These are phyloP conservation scores for Dryas iulia DNA, from an alignment of 1,140 invertebrate genomes.

Conservation along the genomic window DNA sequence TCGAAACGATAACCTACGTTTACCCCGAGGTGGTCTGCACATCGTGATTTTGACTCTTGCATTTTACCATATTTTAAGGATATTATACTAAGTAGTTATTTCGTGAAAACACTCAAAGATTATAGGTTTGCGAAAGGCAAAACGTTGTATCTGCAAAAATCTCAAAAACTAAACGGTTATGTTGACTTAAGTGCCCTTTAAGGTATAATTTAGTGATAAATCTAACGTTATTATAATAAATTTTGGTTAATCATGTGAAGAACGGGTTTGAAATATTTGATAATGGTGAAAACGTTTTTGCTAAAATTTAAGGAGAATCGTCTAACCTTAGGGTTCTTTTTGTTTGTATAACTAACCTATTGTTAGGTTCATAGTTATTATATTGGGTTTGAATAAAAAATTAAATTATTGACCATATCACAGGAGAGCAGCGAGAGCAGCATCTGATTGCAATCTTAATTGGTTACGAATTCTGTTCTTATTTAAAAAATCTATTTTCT, in stretches of 20 bases:
- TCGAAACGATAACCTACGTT: slow-evolving; percentile 37
- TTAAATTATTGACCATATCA: too few species aligned
- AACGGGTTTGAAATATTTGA: not conserved
- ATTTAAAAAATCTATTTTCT: too few species aligned
- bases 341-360: too few species aligned
- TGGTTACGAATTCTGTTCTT: too few species aligned
- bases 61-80: slow-evolving; percentile 11
- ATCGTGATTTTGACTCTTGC: not conserved
- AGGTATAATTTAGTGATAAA: not conserved
- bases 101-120: not conserved
- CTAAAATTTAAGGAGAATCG: too few species aligned
- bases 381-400: too few species aligned
- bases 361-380: too few species aligned
- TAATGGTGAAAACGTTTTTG: not conserved
- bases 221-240: not conserved
- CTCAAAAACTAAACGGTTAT: not conserved
- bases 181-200: not conserved
- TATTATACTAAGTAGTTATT: not conserved
- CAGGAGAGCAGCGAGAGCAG: too few species aligned
- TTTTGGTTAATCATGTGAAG: not conserved
- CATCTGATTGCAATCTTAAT: too few species aligned
- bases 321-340: too few species aligned
- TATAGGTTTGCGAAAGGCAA: not conserved
- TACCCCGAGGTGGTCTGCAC: slow-evolving; percentile 7
- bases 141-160: not conserved